phyloP scores from a whole-genome alignment of 2,888 invertebrate species.

The Erebia aethiops region DNA sequence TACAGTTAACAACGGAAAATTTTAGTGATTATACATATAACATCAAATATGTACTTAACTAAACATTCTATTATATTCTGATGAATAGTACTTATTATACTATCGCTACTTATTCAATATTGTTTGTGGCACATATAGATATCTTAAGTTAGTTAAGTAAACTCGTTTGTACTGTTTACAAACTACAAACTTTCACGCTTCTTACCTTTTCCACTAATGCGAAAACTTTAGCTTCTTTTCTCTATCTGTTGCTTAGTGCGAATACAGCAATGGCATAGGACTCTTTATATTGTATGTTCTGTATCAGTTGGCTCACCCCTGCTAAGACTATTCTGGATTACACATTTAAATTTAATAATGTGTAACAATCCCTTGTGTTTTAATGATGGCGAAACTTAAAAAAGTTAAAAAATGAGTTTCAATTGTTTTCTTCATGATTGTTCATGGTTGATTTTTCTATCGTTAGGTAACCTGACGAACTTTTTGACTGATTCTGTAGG shows the following conservation, averaged over 20 bases:
- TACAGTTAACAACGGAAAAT: background rate
- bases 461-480: too few relatives aligned
- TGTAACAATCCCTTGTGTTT: too few relatives aligned
- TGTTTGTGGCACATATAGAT: constrained; percentile 57
- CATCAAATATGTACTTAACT: too few relatives aligned
- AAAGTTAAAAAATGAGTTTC: too few relatives aligned
- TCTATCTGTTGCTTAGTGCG: constrained; percentile 13
- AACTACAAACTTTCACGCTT: constrained; percentile 61
- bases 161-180: constrained; percentile 50
- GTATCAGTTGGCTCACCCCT: background rate
- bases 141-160: constrained; percentile 42
- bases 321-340: too few relatives aligned
- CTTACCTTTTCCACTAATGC: constrained; percentile 60
- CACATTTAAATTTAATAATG: too few relatives aligned
- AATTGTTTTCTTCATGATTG: too few relatives aligned
- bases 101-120: background rate
- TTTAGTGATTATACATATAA: background rate
- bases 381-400: too few relatives aligned
- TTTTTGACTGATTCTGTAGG: too few relatives aligned
- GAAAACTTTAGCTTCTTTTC: constrained; percentile 43
- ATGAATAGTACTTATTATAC: too few relatives aligned
- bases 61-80: background rate
- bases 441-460: too few relatives aligned
- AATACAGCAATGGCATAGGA: background rate
- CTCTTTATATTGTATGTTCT: background rate